phyloP scores from a whole-genome alignment of 92 coral and sea anemone species.

The Phenganax subtilis region DNA sequence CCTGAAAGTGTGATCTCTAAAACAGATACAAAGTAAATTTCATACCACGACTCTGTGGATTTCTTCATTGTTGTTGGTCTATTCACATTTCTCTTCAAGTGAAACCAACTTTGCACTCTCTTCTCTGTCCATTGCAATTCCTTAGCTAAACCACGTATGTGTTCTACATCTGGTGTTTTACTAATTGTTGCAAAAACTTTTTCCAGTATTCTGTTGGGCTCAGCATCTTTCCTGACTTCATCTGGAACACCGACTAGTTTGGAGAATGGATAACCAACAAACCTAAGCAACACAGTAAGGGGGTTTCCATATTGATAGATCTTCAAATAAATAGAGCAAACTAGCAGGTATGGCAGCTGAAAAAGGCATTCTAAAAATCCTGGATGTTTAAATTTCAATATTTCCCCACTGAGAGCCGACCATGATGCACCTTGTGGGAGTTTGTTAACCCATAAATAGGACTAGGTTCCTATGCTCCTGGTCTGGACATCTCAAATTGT shows the following conservation, averaged over 20 bases:
- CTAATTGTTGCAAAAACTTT: slow-evolving; percentile 87
- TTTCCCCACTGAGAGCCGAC: too few species aligned
- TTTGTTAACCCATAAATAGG: too few species aligned
- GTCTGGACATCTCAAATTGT: too few species aligned
- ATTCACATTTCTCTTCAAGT: slow-evolving; percentile 68
- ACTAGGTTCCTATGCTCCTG: too few species aligned
- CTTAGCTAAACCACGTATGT: slow-evolving; percentile 81
- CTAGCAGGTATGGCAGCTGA: too few species aligned
- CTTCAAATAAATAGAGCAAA: too few species aligned
- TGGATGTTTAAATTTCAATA: too few species aligned
- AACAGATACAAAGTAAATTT: neutral
- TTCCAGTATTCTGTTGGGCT: slow-evolving; percentile 83
- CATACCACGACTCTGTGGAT: slow-evolving; percentile 59
- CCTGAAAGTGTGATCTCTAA: neutral
- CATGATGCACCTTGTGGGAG: too few species aligned
- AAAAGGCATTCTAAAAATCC: too few species aligned
- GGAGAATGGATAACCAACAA: slow-evolving; percentile 34
- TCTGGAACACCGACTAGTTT: slow-evolving; percentile 34
- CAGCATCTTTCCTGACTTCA: slow-evolving; percentile 58
- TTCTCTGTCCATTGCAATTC: slow-evolving; percentile 84
- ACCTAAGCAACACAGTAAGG: neutral
- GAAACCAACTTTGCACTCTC: slow-evolving; percentile 84
- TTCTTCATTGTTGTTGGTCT: slow-evolving; percentile 79
- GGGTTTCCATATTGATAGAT: neutral
- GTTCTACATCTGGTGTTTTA: slow-evolving; percentile 70